Evolutionary conservation across 2,113 vertebrate genomes (phyloP).

Genomic region (Gavialis gangeticus): DNA sequence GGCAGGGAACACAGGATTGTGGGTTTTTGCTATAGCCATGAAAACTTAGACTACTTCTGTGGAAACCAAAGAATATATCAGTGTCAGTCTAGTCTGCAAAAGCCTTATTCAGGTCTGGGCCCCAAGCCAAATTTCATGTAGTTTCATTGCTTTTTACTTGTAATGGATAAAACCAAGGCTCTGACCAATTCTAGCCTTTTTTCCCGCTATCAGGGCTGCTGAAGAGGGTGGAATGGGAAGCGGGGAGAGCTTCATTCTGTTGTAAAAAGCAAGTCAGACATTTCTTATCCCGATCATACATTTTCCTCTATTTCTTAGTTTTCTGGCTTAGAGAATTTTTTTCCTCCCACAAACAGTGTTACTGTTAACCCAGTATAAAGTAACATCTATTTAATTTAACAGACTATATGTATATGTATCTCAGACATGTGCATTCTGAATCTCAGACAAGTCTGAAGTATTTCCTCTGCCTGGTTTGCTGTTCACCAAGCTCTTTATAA

Average conservation of each 20-base stretch:
- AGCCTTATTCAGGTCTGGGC: slow-evolving; percentile 32
- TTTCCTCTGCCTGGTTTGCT: neutral
- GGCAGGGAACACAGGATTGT: neutral
- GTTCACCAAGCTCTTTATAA: neutral
- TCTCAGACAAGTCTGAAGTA: neutral
- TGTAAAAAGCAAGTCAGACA: fast-evolving
- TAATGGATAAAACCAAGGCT: slow-evolving; percentile 24
- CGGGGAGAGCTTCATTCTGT: neutral
- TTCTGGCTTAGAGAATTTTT: neutral
- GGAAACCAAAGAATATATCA: slow-evolving; percentile 39
- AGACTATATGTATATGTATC: neutral
- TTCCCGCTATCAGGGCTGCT: neutral
- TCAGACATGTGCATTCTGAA: neutral
- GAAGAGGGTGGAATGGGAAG: neutral
- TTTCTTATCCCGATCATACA: neutral
- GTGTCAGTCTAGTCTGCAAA: slow-evolving; percentile 39
- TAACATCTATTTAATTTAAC: neutral
- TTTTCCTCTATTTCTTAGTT: neutral
- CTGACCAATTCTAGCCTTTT: neutral
- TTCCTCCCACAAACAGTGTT: neutral
- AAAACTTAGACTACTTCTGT: neutral
- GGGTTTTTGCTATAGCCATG: slow-evolving; percentile 8
- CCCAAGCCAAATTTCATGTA: neutral
- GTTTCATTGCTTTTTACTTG: slow-evolving; percentile 27
- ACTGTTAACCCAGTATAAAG: neutral